Evolutionary conservation across 2,113 vertebrate species (phyloP), one percentile per base, ranked within the genome.

Genomic region (Clarias gariepinus): DNA sequence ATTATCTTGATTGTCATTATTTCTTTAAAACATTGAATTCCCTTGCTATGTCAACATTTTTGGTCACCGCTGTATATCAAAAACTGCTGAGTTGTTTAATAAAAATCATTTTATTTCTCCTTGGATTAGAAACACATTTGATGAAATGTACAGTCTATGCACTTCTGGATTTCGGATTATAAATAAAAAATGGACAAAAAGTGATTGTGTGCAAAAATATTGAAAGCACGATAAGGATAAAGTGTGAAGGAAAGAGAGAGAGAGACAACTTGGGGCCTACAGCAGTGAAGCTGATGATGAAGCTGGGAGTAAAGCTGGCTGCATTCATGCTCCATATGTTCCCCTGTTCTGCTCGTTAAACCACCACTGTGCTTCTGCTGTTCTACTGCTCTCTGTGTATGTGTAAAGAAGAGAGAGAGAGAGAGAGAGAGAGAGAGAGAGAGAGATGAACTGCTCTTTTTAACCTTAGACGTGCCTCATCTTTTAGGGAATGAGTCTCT

Each of bases 321-420:
- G 82, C 61, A 86, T 86, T 83, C 87, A 86, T 81, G 63, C 87
- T 90, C 87, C 89, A 88, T 90, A 90, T 88, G 89, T 71, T 90
- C 60, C 87, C 53, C 74, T 77, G 64, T 86, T 88, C 85, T 71
- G 81, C 87, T 88, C 85, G 60, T 86, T 90, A 90, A 90, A 87
- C 85, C 87, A 81, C 87, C 85, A 90, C 84, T 85, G 85, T 8
- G 89, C 76, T 85, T 85, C 71, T 79, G 73, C 85, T 89, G 87
- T 63, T 52, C 79, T 60, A 57, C 71, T 66, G 25, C 63, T 84
- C 36, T 86, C 33, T 66, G 30, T 73, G 33, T 86, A 11, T 86
- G 53, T 83, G 71, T 83, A 58, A 63, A 33, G 7, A 19, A 30
- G 47, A 77, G 71, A 52, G 73, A 33, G 25, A 81, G 77, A 74